A percentile compares a stretch with the other conserved stretches of the same genome.
Evolutionary conservation across 2,113 vertebrate species (phyloP).

Genomic region (Myocastor coypus): DNA sequence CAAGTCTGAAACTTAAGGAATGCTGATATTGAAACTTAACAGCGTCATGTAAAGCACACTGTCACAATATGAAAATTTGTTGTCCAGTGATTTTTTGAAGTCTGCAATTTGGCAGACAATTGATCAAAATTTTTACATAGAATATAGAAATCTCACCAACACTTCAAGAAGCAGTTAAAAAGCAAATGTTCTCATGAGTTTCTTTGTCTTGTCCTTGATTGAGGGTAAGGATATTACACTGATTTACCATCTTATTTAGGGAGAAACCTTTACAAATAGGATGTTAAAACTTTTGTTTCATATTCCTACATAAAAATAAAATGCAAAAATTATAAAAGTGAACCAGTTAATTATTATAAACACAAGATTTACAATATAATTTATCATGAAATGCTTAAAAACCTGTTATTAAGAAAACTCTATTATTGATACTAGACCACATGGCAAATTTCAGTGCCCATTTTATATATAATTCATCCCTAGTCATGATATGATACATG

Average conservation of each 20-base stretch:
- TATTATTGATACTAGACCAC: not conserved
- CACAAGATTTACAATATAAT: not conserved
- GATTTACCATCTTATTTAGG: constrained; percentile 9
- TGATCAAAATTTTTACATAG: not conserved
- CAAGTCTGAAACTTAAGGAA: not conserved
- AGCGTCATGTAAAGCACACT: not conserved
- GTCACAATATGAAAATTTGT: not conserved
- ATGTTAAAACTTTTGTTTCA: not conserved
- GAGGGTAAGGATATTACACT: not conserved
- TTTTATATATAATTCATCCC: constrained; percentile 22
- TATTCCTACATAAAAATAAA: constrained; percentile 1
- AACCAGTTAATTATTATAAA: not conserved
- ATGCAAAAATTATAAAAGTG: not conserved
- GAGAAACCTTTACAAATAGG: not conserved
- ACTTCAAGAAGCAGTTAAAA: not conserved
- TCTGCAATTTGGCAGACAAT: not conserved
- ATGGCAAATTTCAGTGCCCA: not conserved
- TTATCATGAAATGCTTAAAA: not conserved
- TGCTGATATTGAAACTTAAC: not conserved
- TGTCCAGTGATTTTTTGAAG: not conserved
- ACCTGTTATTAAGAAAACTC: not conserved
- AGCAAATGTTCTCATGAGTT: not conserved
- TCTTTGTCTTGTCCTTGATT: not conserved
- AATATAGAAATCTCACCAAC: not conserved
- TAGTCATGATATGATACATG: not conserved